Base-by-base conservation (phyloP, 1,140 invertebrate species). In the Teleopsis dalmanni region DNA sequence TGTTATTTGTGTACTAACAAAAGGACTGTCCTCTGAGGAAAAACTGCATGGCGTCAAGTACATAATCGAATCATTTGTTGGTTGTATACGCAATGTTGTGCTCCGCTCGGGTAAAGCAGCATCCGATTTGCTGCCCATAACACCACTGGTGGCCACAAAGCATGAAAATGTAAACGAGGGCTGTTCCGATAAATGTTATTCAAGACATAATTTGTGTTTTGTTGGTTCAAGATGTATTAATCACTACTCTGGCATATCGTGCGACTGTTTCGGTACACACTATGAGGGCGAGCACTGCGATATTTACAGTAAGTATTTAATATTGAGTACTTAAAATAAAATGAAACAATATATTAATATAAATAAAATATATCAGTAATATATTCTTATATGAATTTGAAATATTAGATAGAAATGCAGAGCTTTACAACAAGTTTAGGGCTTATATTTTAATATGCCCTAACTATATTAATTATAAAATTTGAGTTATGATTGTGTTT, bases 211-310 rank as follows among this genome's bases (percentile, higher is more conserved):
- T 72, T 75, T 89, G 3, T 93, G 88, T 67, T 88, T 91, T 61
- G 75, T 84, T 58, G 84, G 87, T 33, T 88, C 85, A 22, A 79
- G 78, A 48, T 94, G 90, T 70, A 84, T 93, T 31, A 93, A 94
- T 71, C 88, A 92, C 61, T 94, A 91, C 60, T 86, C 87, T 57
- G 82, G 82, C 49, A 78, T 88, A 33, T 83, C 85, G 3, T 93
- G 89, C 58, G 88, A 93, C 62, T 96, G 91, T 69, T 95, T 95
- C 68, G 90, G 89, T 19, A 91, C 89, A 3, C 78, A 83, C 57
- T 90, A 91, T 69, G 90, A 95, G 73, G 91, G 91, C 58, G 83
- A 89, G 56, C 81, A 83, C 47, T 96, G 91, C 70, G 87, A 93
- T 72, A 84, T 89, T 55, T 88, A 89, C 64, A 88, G 90, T 93